Base-by-base conservation (phyloP, 2,113 vertebrate genomes). In the Nycticebus coucang region DNA sequence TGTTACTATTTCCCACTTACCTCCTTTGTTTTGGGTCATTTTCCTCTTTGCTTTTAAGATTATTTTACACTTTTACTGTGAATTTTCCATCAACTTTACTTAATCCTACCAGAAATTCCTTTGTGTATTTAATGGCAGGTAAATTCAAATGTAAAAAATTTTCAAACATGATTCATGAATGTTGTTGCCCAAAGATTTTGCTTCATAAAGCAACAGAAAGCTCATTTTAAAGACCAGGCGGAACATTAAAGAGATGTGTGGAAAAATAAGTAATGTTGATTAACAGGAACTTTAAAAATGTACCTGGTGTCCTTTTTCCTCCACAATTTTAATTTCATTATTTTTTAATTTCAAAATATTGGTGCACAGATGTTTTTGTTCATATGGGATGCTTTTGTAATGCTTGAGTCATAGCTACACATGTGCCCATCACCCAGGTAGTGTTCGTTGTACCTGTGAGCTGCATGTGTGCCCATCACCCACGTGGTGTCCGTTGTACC, bases 221-320 rank as follows among this genome's bases (percentile, higher is more conserved):
- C 19, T 81, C 10, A 50, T 19, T 57, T 69, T 66, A 74, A 87
- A 88, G 82, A 75, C 3, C 79, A 88, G 57, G 41, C 35, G 74
- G n/a, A 89, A 55, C 5, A 78, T 64, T n/a, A 84, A 84, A 84
- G 57, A 74, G 11, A 85, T 17, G 7, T 59, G 1, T 33, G 15
- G 82, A 85, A 45, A 95, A 86, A 93, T 82, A 69, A 92, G 24
- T 28, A 87, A 68, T 41, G 24, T 9, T 82, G 55, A 93, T 94
- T 33, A 89, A 64, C 13, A 15, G 41, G 55, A 87, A 30, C 82
- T 83, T 66, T 37, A 30, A 95, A 83, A 95, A 82, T 1, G 30
- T 37, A 57, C 53, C 2, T 13, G 33, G 8, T n/a, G 26, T 66
- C 55, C 80, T 53, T 55, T 17, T 14, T 55, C 15, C 26, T 64